Percentiles rank a stretch among this genome's conserved stretches.
Conservation (phyloP, 64 coral and sea anemone species). For the Exaiptasia diaphana region DNA sequence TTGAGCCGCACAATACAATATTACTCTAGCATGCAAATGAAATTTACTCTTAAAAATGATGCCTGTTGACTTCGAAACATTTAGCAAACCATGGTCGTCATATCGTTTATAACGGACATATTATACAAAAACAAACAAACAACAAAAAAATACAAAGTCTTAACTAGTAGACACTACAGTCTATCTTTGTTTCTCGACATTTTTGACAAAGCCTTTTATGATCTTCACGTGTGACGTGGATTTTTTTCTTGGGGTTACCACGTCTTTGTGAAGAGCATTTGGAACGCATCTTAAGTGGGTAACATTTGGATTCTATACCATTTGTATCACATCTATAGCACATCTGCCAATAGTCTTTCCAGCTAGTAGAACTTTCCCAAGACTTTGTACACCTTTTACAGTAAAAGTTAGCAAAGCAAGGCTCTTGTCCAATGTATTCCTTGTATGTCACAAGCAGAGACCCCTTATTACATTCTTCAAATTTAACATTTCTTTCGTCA, state of each 20-base stretch:
- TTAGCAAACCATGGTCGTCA: too few species aligned
- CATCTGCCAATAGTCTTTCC: background rate
- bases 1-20: too few species aligned
- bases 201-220: constrained; percentile 23
- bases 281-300: constrained; percentile 50
- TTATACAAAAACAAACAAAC: too few species aligned
- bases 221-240: background rate
- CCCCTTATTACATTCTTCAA: constrained; percentile 22
- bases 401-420: constrained; percentile 54
- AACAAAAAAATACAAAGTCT: too few species aligned
- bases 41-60: too few species aligned
- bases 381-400: constrained; percentile 5
- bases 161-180: background rate
- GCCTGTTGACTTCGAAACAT: too few species aligned
- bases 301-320: background rate
- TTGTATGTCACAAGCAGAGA: constrained; percentile 42
- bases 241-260: background rate
- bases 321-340: background rate
- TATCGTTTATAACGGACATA: too few species aligned
- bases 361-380: constrained; percentile 32
- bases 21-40: too few species aligned
- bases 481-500: background rate
- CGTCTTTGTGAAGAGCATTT: background rate
- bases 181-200: background rate
- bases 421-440: constrained; percentile 21